These are phyloP conservation scores for Thryonomys swinderianus DNA, from an alignment of 2,113 vertebrate species.

Conservation along the genomic window DNA sequence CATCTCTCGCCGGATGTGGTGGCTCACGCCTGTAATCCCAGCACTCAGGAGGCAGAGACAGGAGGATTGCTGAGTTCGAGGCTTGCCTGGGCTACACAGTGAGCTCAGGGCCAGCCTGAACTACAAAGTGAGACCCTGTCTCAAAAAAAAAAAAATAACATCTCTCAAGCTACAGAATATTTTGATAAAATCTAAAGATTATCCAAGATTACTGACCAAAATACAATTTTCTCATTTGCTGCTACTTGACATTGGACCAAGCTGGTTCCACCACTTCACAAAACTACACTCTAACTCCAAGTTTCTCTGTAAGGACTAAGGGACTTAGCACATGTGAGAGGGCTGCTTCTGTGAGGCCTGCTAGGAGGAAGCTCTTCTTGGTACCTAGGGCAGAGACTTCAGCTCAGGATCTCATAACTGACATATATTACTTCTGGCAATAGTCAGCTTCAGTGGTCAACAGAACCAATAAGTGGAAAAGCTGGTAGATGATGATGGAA, in stretches of 20 bases:
- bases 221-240: background rate
- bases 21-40: too few relatives aligned
- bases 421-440: background rate
- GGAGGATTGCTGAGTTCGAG: too few relatives aligned
- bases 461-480: background rate
- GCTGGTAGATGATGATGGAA: background rate
- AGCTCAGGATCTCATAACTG: background rate
- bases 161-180: background rate
- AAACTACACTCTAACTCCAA: background rate
- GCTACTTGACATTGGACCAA: background rate
- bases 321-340: background rate
- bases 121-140: too few relatives aligned
- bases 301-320: background rate
- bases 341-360: background rate
- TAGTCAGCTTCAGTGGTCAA: background rate
- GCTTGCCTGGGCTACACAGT: too few relatives aligned
- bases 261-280: background rate
- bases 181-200: conserved; percentile 20
- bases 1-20: too few relatives aligned
- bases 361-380: background rate
- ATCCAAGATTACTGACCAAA: background rate
- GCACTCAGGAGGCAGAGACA: too few relatives aligned
- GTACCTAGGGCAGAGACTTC: background rate
- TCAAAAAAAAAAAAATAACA: background rate
- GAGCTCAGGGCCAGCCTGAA: too few relatives aligned